These are phyloP conservation scores for Drosophila parthenogenetica DNA, from an alignment of 2,888 invertebrate genomes.

Conservation along the genomic window DNA sequence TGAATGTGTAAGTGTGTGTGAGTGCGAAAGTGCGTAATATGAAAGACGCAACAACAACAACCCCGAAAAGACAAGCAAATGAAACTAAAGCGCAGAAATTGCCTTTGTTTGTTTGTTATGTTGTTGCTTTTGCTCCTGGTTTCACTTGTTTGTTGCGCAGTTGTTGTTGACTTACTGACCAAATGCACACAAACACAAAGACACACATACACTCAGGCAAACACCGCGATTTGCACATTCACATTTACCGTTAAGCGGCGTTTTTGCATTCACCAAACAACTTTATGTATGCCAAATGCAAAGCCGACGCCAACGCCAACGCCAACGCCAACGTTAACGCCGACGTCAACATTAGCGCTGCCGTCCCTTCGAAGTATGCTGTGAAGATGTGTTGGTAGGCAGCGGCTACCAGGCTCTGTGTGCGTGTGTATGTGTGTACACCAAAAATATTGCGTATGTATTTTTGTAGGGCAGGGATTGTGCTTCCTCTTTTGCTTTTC, in stretches of 20 bases:
- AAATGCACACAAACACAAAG: conserved; percentile 34
- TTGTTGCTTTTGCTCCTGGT: conserved; percentile 40
- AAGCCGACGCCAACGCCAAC: conserved; percentile 22
- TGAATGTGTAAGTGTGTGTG: conserved; percentile 11
- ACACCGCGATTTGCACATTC: not conserved
- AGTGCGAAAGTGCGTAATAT: conserved; percentile 63
- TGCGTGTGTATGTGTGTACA: conserved; percentile 44
- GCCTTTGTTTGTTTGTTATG: conserved; percentile 28
- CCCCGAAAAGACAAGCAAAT: conserved; percentile 22
- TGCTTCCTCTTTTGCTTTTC: not conserved
- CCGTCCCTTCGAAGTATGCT: conserved; percentile 25
- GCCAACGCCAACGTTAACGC: conserved; percentile 1
- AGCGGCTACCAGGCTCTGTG: conserved; percentile 1
- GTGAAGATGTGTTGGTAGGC: conserved; percentile 9
- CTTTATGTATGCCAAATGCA: conserved; percentile 58
- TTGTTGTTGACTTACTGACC: conserved; percentile 68
- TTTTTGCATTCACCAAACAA: conserved; percentile 25
- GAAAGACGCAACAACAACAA: conserved; percentile 45
- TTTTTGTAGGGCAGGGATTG: conserved; percentile 53
- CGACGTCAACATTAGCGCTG: conserved; percentile 17
- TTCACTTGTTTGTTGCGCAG: conserved; percentile 43
- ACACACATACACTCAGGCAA: conserved; percentile 4
- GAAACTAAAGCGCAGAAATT: conserved; percentile 24
- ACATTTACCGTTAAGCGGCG: conserved; percentile 34
- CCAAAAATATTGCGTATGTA: conserved; percentile 37